Percentiles rank a stretch among this genome's conserved stretches.
phyloP scores from a whole-genome alignment of 2,888 invertebrate species.

The Phanerotoma sp. region DNA sequence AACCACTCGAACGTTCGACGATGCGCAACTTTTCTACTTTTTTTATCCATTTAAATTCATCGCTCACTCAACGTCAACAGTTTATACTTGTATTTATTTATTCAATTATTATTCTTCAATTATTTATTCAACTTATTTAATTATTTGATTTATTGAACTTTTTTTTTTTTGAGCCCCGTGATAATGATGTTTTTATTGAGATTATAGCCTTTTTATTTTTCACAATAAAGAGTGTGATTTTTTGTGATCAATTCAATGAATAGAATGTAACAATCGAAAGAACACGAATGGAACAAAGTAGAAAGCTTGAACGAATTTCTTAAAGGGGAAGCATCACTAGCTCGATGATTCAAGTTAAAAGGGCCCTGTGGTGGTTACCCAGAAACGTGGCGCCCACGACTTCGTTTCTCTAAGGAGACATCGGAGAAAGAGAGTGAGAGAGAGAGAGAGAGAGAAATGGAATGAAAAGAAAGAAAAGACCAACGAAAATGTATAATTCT shows the following conservation, averaged over 20 bases:
- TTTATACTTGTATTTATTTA: neutral
- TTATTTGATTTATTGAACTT: too few species aligned
- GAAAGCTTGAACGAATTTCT: neutral
- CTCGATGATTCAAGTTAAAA: neutral
- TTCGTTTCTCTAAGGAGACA: neutral
- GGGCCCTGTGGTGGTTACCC: neutral
- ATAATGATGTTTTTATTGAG: too few species aligned
- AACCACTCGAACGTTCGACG: constrained; percentile 28
- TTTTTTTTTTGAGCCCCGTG: too few species aligned
- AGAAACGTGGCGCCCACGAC: constrained; percentile 14
- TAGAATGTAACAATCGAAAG: neutral
- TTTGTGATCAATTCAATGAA: neutral
- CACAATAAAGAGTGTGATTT: neutral
- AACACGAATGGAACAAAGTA: neutral
- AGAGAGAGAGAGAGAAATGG: constrained; percentile 5
- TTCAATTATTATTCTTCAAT: neutral
- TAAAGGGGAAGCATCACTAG: constrained; percentile 8
- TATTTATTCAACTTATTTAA: too few species aligned
- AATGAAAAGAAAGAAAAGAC: neutral
- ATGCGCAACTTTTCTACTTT: constrained; percentile 20
- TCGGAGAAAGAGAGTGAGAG: neutral
- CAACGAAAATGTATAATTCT: constrained; percentile 10
- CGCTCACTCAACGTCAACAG: constrained; percentile 17
- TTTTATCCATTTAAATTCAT: constrained; percentile 23
- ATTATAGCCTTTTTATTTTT: too few species aligned